Conservation (phyloP, 2,113 vertebrate species). For the Acrocephalus kingi region DNA sequence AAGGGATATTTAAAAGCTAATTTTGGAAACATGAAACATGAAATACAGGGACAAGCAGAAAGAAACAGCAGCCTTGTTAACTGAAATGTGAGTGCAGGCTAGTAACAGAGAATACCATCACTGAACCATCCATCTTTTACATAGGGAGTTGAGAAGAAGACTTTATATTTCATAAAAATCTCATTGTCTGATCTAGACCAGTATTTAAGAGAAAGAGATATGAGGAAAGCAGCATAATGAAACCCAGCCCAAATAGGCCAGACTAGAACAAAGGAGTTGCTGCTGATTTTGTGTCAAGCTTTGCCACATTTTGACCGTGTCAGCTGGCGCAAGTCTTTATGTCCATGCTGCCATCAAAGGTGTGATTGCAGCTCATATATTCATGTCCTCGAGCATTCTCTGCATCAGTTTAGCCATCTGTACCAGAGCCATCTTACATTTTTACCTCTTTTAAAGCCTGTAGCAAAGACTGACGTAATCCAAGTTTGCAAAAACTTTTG, state of each 20-base stretch:
- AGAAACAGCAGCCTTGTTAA: background rate
- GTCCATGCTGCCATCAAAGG: slow-evolving; percentile 45
- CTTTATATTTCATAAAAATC: slow-evolving; percentile 38
- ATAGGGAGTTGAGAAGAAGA: slow-evolving; percentile 25
- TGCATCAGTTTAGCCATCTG: slow-evolving; percentile 36
- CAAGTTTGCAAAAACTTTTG: background rate
- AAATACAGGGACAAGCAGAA: background rate
- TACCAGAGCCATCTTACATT: background rate
- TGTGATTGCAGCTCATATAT: slow-evolving; percentile 54
- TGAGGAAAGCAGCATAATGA: slow-evolving; percentile 38
- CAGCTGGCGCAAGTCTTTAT: background rate
- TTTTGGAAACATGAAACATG: background rate
- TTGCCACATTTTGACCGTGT: slow-evolving; percentile 8
- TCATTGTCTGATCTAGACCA: slow-evolving; percentile 22
- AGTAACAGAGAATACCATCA: background rate
- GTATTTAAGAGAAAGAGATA: slow-evolving; percentile 27
- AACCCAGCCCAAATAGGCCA: slow-evolving; percentile 46
- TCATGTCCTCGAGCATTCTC: background rate
- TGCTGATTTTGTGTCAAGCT: slow-evolving; percentile 36
- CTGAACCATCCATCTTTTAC: background rate
- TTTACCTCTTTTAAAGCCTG: background rate
- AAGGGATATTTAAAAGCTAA: background rate
- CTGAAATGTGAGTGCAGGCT: background rate
- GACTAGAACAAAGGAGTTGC: slow-evolving; percentile 43
- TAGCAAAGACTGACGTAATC: background rate